Evolutionary conservation across 92 coral and sea anemone species (phyloP).

Genomic region (Scolanthus callimorphus): DNA sequence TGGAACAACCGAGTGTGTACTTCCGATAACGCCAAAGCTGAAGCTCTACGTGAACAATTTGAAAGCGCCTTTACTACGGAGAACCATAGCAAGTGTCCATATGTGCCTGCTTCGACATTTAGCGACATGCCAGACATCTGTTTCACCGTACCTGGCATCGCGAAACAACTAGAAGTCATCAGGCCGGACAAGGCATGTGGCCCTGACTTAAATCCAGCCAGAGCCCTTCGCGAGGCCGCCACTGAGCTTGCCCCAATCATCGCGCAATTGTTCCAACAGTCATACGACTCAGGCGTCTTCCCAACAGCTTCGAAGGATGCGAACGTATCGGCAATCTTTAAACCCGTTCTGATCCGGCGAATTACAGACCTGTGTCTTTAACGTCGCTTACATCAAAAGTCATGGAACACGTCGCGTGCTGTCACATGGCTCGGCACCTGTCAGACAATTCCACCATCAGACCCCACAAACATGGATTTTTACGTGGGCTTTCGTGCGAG

Average conservation of each 20-base stretch:
- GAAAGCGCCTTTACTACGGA: constrained; percentile 2
- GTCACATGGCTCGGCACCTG: not conserved
- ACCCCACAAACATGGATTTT: not conserved
- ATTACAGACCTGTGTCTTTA: not conserved
- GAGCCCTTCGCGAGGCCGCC: not conserved
- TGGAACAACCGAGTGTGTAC: constrained; percentile 6
- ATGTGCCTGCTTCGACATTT: not conserved
- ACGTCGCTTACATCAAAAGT: not conserved
- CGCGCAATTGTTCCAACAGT: constrained; percentile 3
- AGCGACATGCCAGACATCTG: constrained; percentile 1
- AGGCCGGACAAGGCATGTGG: not conserved
- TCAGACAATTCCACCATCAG: not conserved
- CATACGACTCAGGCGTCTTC: not conserved
- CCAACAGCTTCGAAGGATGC: not conserved
- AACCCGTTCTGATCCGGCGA: not conserved
- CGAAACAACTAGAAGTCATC: not conserved
- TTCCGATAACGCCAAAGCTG: no score
- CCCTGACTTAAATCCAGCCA: constrained; percentile 8
- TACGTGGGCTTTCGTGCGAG: not conserved
- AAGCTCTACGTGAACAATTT: not conserved
- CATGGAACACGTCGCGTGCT: not conserved
- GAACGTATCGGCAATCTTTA: not conserved
- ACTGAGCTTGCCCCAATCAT: not conserved
- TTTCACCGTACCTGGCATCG: not conserved
- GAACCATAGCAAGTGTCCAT: not conserved